These are phyloP conservation scores for Sinotaia quadrata DNA, from an alignment of 2,888 invertebrate genomes.

Conservation along the genomic window DNA sequence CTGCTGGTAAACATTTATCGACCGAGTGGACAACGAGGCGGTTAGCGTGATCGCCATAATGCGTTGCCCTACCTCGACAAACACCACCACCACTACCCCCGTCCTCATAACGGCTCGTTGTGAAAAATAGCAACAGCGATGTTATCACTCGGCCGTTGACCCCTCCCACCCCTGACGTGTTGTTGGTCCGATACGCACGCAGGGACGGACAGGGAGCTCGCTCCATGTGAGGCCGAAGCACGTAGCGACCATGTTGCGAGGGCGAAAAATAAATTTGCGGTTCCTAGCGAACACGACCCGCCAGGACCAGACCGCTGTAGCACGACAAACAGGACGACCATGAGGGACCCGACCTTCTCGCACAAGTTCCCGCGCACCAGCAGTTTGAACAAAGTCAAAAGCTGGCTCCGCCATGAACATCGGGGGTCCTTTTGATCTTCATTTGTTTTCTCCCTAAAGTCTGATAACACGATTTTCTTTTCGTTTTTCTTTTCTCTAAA, in stretches of 20 bases:
- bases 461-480: not conserved
- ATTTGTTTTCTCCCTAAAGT: not conserved
- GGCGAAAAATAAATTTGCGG: slow-evolving; percentile 17
- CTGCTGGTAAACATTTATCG: too few species aligned
- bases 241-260: not conserved
- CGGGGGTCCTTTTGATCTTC: slow-evolving; percentile 16
- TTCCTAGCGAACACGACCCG: not conserved
- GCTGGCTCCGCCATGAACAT: slow-evolving; percentile 13
- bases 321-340: slow-evolving; percentile 10
- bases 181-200: too few species aligned
- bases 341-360: not conserved
- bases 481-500: too few species aligned
- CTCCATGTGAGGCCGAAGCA: slow-evolving; percentile 9
- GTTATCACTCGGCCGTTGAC: too few species aligned
- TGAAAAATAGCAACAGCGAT: too few species aligned
- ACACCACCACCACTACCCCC: too few species aligned
- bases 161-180: too few species aligned
- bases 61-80: too few species aligned
- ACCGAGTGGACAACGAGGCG: too few species aligned
- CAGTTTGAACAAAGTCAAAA: slow-evolving; percentile 19
- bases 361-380: not conserved
- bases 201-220: too few species aligned
- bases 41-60: too few species aligned
- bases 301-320: not conserved
- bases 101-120: too few species aligned